Conservation (phyloP, 2,797 vertebrate genomes). For the Gallinago nigripennis region DNA sequence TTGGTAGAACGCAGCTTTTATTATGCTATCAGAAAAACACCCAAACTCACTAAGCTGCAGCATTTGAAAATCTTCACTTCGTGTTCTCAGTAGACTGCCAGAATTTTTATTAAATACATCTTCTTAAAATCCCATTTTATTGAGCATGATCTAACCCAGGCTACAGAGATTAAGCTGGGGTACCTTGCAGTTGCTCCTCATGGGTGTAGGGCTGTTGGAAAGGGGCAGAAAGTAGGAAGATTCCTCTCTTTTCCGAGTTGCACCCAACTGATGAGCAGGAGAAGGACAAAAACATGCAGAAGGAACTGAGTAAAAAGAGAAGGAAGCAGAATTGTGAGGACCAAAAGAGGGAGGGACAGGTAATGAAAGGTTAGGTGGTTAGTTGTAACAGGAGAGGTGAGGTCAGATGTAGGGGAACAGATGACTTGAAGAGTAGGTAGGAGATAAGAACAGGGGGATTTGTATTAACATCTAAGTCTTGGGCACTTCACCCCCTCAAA, state of each 20-base stretch:
- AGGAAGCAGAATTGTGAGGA: neutral
- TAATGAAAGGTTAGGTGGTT: neutral
- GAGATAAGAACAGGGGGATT: neutral
- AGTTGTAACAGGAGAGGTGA: neutral
- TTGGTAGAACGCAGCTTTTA: neutral
- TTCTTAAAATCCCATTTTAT: neutral
- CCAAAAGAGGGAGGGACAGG: neutral
- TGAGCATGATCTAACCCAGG: neutral
- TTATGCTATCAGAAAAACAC: neutral
- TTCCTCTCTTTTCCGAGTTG: neutral
- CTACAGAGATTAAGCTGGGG: neutral
- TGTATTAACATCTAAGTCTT: neutral
- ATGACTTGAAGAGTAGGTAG: neutral
- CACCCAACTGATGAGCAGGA: neutral
- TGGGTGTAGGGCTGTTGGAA: neutral
- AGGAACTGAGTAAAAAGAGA: neutral
- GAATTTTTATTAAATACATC: neutral
- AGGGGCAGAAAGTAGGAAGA: neutral
- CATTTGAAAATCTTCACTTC: neutral
- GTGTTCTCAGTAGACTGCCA: neutral
- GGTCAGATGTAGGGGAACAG: neutral
- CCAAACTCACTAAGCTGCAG: neutral
- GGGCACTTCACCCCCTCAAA: neutral
- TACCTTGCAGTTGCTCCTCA: neutral
- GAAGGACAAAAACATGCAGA: neutral